These are phyloP conservation scores for Morinoia aosen DNA, from an alignment of 2,888 invertebrate species.

Conservation along the genomic window DNA sequence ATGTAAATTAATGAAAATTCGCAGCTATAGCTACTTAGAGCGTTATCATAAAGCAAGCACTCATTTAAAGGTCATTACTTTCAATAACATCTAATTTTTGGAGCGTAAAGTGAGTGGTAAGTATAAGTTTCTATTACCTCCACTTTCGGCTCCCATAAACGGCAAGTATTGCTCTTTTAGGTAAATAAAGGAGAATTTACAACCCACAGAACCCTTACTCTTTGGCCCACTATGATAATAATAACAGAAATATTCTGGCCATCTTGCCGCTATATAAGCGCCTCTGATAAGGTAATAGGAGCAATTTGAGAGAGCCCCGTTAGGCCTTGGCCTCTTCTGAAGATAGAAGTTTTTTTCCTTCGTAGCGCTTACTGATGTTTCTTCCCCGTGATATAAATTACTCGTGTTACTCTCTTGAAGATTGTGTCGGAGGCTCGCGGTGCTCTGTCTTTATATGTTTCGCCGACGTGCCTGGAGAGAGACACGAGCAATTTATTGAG, in stretches of 20 bases:
- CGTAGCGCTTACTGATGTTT: background rate
- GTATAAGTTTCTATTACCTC: background rate
- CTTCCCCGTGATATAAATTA: slow-evolving; percentile 33
- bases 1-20: too few relatives aligned
- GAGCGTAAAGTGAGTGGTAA: background rate
- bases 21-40: too few relatives aligned
- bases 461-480: slow-evolving; percentile 46
- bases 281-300: slow-evolving; percentile 51
- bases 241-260: slow-evolving; percentile 44
- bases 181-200: slow-evolving; percentile 5
- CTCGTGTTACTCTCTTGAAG: slow-evolving; percentile 44
- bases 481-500: slow-evolving; percentile 50
- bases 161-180: slow-evolving; percentile 18
- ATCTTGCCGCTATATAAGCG: slow-evolving; percentile 45
- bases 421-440: slow-evolving; percentile 38
- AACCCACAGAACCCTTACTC: background rate
- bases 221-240: slow-evolving; percentile 13
- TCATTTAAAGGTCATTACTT: background rate
- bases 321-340: slow-evolving; percentile 19
- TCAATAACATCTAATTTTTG: background rate
- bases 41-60: background rate
- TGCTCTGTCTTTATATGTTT: slow-evolving; percentile 53
- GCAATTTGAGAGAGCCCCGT: slow-evolving; percentile 51
- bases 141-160: background rate
- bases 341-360: slow-evolving; percentile 40